These are phyloP conservation scores for Heliangelus exortis DNA, from an alignment of 2,797 vertebrate genomes.

Conservation along the genomic window DNA sequence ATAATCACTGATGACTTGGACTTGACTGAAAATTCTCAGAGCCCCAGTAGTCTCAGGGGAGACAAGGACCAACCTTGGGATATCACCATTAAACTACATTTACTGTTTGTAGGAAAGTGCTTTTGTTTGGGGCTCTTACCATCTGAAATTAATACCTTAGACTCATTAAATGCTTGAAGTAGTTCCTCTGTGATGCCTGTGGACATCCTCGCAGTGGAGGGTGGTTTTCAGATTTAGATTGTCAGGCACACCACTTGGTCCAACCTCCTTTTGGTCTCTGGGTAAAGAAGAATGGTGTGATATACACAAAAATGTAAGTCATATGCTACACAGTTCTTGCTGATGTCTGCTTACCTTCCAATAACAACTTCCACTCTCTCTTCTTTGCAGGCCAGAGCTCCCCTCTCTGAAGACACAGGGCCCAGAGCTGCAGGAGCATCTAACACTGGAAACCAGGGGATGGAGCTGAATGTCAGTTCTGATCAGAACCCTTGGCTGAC, in stretches of 20 bases:
- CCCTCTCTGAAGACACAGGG: neutral
- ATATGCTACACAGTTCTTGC: accelerated
- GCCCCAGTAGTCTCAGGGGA: neutral
- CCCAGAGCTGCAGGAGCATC: neutral
- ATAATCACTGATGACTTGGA: neutral
- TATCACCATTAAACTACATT: neutral
- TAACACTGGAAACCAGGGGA: neutral
- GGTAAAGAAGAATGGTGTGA: neutral
- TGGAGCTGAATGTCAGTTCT: neutral
- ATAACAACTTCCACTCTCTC: neutral
- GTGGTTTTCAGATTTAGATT: neutral
- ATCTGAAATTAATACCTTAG: neutral
- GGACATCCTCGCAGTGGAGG: too few relatives aligned
- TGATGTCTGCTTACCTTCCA: neutral
- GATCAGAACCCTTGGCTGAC: conserved; percentile 10
- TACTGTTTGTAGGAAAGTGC: neutral
- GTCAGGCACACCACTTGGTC: neutral
- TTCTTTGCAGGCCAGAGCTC: neutral
- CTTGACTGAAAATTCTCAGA: neutral
- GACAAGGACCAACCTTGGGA: neutral
- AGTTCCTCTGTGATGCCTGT: neutral
- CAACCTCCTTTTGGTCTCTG: neutral
- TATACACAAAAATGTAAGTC: accelerated
- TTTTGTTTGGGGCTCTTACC: neutral
- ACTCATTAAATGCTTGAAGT: neutral